Percentiles rank a stretch among this genome's conserved stretches.
Evolutionary conservation across 2,797 vertebrate species (phyloP).

Genomic region (Phoebastria nigripes): DNA sequence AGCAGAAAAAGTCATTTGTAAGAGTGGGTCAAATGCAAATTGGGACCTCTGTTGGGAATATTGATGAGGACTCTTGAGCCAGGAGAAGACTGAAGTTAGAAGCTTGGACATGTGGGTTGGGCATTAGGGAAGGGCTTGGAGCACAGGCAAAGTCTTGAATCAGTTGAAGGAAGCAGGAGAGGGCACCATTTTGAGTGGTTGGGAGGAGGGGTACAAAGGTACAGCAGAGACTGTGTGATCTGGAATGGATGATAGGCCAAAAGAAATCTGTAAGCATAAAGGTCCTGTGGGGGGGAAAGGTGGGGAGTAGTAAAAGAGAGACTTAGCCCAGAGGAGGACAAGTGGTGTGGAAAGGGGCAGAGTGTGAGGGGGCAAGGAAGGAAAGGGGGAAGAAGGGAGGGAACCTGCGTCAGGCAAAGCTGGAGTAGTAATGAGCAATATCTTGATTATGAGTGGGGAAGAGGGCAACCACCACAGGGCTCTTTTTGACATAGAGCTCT

Average conservation of each 20-base stretch:
- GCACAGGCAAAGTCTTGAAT: neutral
- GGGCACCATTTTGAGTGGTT: neutral
- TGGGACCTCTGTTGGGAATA: neutral
- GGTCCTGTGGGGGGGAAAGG: neutral
- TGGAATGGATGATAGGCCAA: neutral
- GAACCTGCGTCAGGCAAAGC: neutral
- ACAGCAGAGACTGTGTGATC: accelerated
- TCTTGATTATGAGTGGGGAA: neutral
- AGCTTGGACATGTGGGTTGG: neutral
- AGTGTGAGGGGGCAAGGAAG: neutral
- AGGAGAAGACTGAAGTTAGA: neutral
- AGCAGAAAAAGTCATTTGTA: neutral
- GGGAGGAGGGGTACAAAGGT: neutral
- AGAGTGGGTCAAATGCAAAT: neutral
- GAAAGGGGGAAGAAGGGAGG: neutral
- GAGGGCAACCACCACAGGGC: neutral
- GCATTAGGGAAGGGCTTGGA: neutral
- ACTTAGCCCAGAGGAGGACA: neutral
- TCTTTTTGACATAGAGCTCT: neutral
- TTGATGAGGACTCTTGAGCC: neutral
- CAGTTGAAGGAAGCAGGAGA: neutral
- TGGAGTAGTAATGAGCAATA: neutral
- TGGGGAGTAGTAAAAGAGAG: neutral
- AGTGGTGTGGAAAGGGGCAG: neutral
- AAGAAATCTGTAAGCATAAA: neutral